Base-by-base conservation (phyloP, 2,888 invertebrate species). In the Rugalucina vietnamica region DNA sequence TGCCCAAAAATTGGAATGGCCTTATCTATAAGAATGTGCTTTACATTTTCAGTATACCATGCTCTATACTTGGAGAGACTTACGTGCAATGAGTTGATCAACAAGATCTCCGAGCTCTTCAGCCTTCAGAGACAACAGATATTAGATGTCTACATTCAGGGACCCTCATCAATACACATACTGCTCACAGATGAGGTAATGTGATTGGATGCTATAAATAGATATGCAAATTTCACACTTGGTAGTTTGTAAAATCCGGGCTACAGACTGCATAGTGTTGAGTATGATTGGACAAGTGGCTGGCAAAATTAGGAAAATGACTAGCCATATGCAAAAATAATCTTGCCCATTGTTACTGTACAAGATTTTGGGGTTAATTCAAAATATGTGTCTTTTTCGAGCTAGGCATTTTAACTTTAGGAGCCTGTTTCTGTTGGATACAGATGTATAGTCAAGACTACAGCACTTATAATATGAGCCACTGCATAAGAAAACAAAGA, bases 81-180 rank as follows among this genome's bases (percentile, higher is more conserved):
- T 86, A 96, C 96, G 34, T 96, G 96, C 49, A 95, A 95, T 78
- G 98, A 98, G 92, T 95, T 98, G 79, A 93, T 96, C 75, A 95
- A 95, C 87, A 97, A 97, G 88, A 95, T 98, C 49, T 96, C 96
- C 71, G 94, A 95, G 24, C 94, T 97, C 84, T 95, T 97, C 57
- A 96, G 96, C 34, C 89, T 96, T 14, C 87, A 91, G 49, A 81
- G 91, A 27, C 95, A 90, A 82, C 95, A 95, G 93, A 95, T 95
- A 85, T 94, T 95, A 69, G 96, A 96, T 43, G 96, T 98, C 12
- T 97, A 97, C 88, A 96, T 98, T 73, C 97, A 96, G 90, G 98
- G 98, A 0, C 98, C 98, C 0, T 97, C 97, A 90, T 97, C 97
- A 24, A 97, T 98, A 10, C 97, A 97, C 90, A 97, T 98, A 0